Evolutionary conservation across 2,113 vertebrate genomes (phyloP).

Genomic region (Cyphomyrus discorhynchus): DNA sequence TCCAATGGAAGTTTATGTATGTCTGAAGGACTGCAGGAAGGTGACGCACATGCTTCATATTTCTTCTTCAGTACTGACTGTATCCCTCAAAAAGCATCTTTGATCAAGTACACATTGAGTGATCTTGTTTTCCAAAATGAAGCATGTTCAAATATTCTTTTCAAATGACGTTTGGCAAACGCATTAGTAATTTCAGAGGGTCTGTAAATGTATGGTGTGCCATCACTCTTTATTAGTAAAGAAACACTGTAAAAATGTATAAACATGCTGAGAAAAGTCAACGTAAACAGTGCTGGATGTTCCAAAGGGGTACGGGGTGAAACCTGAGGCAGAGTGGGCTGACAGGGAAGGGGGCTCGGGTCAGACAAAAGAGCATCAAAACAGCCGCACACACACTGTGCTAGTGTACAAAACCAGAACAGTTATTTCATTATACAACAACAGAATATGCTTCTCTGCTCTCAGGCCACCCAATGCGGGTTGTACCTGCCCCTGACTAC

Average conservation of each 20-base stretch:
- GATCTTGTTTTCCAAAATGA: background rate
- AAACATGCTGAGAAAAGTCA: slow-evolving; percentile 7
- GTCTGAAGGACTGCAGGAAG: background rate
- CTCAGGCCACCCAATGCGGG: background rate
- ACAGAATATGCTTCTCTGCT: background rate
- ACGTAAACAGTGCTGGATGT: background rate
- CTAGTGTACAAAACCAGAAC: background rate
- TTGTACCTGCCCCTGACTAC: background rate
- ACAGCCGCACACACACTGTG: background rate
- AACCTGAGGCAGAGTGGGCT: slow-evolving; percentile 6
- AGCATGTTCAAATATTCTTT: background rate
- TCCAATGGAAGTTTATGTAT: background rate
- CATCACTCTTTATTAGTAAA: slow-evolving; percentile 11
- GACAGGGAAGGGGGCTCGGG: background rate
- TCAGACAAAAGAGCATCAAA: background rate
- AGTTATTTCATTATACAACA: background rate
- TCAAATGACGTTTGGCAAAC: background rate
- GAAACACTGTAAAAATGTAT: slow-evolving; percentile 6
- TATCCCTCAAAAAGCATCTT: background rate
- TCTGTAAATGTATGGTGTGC: background rate
- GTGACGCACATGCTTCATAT: background rate
- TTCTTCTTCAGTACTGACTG: background rate
- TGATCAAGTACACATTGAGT: background rate
- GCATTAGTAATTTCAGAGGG: background rate
- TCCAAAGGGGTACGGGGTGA: background rate